A percentile compares a stretch with the other conserved stretches of the same genome.
phyloP scores from a whole-genome alignment of 2,888 invertebrate genomes.

The Elegia similella region DNA sequence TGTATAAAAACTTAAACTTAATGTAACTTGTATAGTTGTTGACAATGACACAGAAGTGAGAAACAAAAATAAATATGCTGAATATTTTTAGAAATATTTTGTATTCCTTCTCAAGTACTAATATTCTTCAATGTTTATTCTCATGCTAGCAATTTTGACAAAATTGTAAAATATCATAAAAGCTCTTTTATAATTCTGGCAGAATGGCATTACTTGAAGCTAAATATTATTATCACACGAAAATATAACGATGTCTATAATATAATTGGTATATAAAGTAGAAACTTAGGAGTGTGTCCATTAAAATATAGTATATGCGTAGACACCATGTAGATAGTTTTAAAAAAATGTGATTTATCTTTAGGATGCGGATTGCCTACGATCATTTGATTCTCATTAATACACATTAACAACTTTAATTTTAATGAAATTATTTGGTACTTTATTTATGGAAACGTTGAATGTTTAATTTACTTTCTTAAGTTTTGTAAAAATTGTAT shows the following conservation, averaged over 20 bases:
- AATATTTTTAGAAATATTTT: conserved; percentile 62
- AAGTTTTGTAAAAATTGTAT: neutral
- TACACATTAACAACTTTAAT: conserved; percentile 2
- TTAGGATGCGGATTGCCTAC: conserved; percentile 6
- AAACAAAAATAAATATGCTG: conserved; percentile 39
- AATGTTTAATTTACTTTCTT: neutral
- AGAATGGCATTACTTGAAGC: conserved; percentile 1
- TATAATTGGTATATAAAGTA: conserved; percentile 28
- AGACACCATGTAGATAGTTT: conserved; percentile 27
- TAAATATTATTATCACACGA: conserved; percentile 17
- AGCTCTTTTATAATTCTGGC: neutral
- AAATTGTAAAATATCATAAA: neutral
- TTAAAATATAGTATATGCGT: conserved; percentile 23
- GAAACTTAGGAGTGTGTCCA: conserved; percentile 28
- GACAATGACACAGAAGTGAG: conserved; percentile 62
- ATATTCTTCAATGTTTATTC: conserved; percentile 1
- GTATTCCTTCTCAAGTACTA: conserved; percentile 35
- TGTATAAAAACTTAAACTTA: conserved; percentile 19
- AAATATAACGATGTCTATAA: conserved; percentile 22
- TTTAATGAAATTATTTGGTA: neutral
- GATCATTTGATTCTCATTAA: neutral
- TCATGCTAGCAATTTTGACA: neutral
- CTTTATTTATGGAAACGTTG: neutral
- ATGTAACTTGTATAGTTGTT: conserved; percentile 38
- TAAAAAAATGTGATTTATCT: conserved; percentile 17